Evolutionary conservation across 2,888 invertebrate genomes (phyloP), one percentile per base, ranked within the genome.

Genomic region (Orchesella flavescens): DNA sequence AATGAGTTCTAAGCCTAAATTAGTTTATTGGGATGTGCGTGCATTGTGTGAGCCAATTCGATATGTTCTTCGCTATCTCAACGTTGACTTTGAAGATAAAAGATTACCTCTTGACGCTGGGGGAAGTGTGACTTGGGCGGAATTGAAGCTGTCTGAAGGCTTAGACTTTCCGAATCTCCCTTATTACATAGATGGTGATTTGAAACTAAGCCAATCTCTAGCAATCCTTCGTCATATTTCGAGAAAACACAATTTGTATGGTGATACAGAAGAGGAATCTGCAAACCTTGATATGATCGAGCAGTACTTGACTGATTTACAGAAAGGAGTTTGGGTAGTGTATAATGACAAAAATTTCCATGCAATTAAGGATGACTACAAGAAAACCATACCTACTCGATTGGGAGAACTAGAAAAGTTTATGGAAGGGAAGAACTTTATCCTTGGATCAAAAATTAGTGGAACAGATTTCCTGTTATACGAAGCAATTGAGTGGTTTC

Each of bases 81-180:
- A 81, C 24, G 23, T 81, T 4, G 75, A 81, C 24, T 81, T 75
- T 69, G 69, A 61, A 15, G 81, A 81, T 17, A 46, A 23, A 15
- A 49, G 75, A 13, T 13, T 74, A 5, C 9, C 68, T 0, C 46
- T 68, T 9, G 61, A 74, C 46, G 81, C 74, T 5, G 63, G 46
- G 15, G 81, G 81, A 4, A 68, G 53, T n/a, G 15, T 19, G 12
- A 34, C 59, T 1, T 81, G 81, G 81, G 12, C 61, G 10, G 81
- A 81, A 23, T 44, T 49, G 44, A 81, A 81, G 49, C 59, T 66
- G 15, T 68, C 73, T 0, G 34, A 15, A 0, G 61, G 43, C 0
- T 53, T 82, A 12, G 69, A 82, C 15, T 82, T 82, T n/a, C 81
- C 81, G 7, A 82, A 82, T 55, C 21, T 82, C 21, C 81, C 81